Conservation (phyloP, 2,888 invertebrate species). For the Chrysolina oricalcia region DNA sequence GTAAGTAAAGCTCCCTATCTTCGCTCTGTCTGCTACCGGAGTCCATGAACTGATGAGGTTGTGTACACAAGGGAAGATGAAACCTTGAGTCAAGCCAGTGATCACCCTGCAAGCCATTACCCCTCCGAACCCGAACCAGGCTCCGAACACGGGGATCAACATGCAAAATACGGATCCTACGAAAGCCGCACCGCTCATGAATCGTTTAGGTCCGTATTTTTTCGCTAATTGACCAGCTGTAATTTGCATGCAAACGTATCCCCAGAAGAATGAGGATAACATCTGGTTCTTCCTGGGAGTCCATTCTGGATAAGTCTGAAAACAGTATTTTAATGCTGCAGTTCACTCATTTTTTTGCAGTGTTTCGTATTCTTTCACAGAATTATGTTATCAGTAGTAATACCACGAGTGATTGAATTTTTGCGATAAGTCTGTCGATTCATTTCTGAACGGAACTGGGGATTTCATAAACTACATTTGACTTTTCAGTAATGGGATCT, state of each 20-base stretch:
- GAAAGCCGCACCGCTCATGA: slow-evolving; percentile 73
- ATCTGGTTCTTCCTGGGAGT: slow-evolving; percentile 69
- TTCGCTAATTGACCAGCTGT: slow-evolving; percentile 83
- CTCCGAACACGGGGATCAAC: slow-evolving; percentile 70
- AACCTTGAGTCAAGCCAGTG: slow-evolving; percentile 75
- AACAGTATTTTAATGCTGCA: neutral
- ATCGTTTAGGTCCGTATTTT: slow-evolving; percentile 82
- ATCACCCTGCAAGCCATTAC: slow-evolving; percentile 55
- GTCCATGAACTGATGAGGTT: slow-evolving; percentile 85
- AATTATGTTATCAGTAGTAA: too few relatives aligned
- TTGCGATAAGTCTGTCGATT: too few relatives aligned
- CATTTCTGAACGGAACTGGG: too few relatives aligned
- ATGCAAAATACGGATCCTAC: slow-evolving; percentile 79
- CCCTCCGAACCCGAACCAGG: slow-evolving; percentile 50
- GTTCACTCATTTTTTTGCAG: too few relatives aligned
- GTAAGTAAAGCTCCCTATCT: slow-evolving; percentile 80
- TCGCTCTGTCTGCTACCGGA: slow-evolving; percentile 80
- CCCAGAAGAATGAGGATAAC: slow-evolving; percentile 87
- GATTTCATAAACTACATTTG: too few relatives aligned
- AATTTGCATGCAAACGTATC: slow-evolving; percentile 83
- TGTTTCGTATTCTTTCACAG: too few relatives aligned
- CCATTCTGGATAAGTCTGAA: slow-evolving; percentile 54
- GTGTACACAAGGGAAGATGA: slow-evolving; percentile 81
- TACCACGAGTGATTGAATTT: too few relatives aligned
- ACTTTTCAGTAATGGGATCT: too few relatives aligned